phyloP scores from a whole-genome alignment of 2,888 invertebrate genomes.

The Melolontha melolontha region DNA sequence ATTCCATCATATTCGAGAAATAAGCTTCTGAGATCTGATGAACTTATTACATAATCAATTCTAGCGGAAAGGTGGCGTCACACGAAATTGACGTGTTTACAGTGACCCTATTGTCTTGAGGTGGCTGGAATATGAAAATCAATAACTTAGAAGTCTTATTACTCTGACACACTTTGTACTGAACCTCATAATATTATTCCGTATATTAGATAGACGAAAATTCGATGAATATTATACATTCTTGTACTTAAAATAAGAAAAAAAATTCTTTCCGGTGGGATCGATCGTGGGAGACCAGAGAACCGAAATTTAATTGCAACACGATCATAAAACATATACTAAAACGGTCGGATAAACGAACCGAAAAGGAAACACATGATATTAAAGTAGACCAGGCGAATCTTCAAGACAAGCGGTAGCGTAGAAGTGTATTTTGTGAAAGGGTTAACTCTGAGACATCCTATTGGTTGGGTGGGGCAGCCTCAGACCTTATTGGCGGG shows the following conservation, averaged over 20 bases:
- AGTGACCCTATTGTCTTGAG: constrained; percentile 36
- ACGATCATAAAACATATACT: constrained; percentile 55
- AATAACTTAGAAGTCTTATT: constrained; percentile 37
- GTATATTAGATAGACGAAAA: too few species aligned
- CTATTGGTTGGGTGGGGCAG: constrained; percentile 66
- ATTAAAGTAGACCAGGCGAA: constrained; percentile 55
- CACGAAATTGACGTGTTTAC: constrained; percentile 30
- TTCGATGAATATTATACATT: too few species aligned
- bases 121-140: constrained; percentile 39
- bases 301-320: constrained; percentile 56
- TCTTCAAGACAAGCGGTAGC: constrained; percentile 43
- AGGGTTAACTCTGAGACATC: constrained; percentile 64
- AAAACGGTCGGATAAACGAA: constrained; percentile 57
- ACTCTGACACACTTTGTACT: constrained; percentile 26
- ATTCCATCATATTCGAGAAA: not conserved
- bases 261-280: constrained; percentile 15
- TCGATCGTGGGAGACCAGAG: constrained; percentile 52
- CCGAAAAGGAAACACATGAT: constrained; percentile 59
- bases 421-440: constrained; percentile 47
- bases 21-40: not conserved
- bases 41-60: not conserved
- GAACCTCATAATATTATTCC: not conserved
- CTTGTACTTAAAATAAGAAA: too few species aligned
- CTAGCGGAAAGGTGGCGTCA: not conserved
- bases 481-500: constrained; percentile 66